Evolutionary conservation across 2,113 vertebrate genomes (phyloP).

Genomic region (Leucoraja erinaceus): DNA sequence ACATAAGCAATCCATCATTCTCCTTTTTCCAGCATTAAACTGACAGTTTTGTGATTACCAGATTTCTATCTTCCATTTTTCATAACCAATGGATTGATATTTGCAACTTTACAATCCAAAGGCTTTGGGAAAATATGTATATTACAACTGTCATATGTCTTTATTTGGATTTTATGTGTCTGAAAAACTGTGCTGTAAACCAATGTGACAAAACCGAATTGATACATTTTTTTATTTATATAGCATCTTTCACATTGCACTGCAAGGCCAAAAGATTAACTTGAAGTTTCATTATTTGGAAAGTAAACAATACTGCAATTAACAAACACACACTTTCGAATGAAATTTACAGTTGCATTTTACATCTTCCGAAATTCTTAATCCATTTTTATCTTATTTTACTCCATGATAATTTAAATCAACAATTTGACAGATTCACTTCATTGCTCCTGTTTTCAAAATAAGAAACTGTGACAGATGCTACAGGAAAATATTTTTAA

Average conservation of each 20-base stretch:
- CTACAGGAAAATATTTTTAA: not conserved
- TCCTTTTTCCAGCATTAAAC: not conserved
- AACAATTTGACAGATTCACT: not conserved
- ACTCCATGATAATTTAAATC: not conserved
- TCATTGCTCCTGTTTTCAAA: not conserved
- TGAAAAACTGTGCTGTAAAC: not conserved
- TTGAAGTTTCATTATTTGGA: not conserved
- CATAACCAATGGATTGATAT: not conserved
- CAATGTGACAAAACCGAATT: not conserved
- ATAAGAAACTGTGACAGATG: not conserved
- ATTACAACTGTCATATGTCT: not conserved
- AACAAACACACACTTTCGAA: no score
- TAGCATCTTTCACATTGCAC: not conserved
- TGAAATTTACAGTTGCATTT: not conserved
- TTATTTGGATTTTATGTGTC: not conserved
- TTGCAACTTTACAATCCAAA: not conserved
- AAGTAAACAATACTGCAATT: not conserved
- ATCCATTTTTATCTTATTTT: not conserved
- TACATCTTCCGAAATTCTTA: not conserved
- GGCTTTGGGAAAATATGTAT: not conserved
- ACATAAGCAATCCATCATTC: not conserved
- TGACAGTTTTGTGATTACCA: not conserved
- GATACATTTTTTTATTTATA: not conserved
- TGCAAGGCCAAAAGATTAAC: not conserved
- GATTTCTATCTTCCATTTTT: not conserved